phyloP scores from a whole-genome alignment of 1,140 invertebrate genomes.

The Archegozetes longisetosus region DNA sequence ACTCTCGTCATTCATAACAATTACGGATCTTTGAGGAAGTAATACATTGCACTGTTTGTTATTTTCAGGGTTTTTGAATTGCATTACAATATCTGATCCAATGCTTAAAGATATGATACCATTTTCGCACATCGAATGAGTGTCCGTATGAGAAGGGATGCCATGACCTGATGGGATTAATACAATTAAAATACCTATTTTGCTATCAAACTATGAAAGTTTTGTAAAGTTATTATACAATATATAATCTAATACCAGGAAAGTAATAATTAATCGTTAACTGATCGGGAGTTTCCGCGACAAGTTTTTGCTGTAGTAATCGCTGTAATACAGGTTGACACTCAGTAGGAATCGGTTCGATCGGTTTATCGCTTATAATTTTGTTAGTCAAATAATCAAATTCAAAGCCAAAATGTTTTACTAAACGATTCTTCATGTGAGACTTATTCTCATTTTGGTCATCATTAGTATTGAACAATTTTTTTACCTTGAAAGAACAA shows the following conservation, averaged over 20 bases:
- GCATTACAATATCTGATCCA: slow-evolving; percentile 42
- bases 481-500: background rate
- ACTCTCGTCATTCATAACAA: slow-evolving; percentile 66
- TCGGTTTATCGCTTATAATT: slow-evolving; percentile 49
- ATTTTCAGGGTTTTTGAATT: slow-evolving; percentile 12
- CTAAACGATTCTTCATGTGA: slow-evolving; percentile 61
- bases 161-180: slow-evolving; percentile 60
- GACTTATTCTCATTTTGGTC: slow-evolving; percentile 3
- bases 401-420: slow-evolving; percentile 85
- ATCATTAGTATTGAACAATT: background rate
- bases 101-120: slow-evolving; percentile 74
- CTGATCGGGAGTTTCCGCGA: slow-evolving; percentile 52
- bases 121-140: slow-evolving; percentile 77
- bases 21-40: slow-evolving; percentile 55
- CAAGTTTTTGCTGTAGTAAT: slow-evolving; percentile 36
- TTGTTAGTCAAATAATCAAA: slow-evolving; percentile 80
- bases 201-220: no score
- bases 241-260: no score
- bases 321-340: slow-evolving; percentile 47
- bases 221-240: no score
- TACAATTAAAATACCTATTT: no score
- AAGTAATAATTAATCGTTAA: slow-evolving; percentile 80
- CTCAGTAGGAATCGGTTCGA: slow-evolving; percentile 45
- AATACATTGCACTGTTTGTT: slow-evolving; percentile 41
- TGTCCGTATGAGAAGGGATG: slow-evolving; percentile 89